Evolutionary conservation across 2,113 vertebrate genomes (phyloP).

Genomic region (Merops nubicus): DNA sequence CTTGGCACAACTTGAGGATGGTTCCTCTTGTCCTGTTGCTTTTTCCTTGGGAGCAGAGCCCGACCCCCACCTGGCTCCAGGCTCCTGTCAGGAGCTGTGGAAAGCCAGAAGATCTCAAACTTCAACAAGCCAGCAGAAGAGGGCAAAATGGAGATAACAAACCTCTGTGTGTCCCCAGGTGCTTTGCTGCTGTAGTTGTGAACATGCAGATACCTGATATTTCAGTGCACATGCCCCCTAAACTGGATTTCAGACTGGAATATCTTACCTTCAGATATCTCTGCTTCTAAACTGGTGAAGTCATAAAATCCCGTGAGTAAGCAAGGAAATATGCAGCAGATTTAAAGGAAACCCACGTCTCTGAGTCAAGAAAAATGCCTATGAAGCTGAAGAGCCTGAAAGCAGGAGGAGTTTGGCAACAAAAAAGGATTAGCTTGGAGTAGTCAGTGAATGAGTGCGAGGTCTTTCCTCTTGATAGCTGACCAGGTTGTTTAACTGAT

Average conservation of each 20-base stretch:
- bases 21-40: too few relatives aligned
- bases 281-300: background rate
- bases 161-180: background rate
- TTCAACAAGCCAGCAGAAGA: background rate
- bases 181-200: background rate
- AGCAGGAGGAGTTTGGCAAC: background rate
- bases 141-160: background rate
- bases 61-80: too few relatives aligned
- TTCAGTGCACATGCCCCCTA: rapidly evolving
- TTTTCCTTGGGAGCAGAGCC: too few relatives aligned
- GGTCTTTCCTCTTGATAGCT: background rate
- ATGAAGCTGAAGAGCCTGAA: background rate
- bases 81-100: too few relatives aligned
- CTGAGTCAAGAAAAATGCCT: background rate
- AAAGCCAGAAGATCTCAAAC: too few relatives aligned
- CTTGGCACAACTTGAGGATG: too few relatives aligned
- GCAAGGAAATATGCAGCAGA: background rate
- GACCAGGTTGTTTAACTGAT: background rate
- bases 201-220: background rate
- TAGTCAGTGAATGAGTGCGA: too few relatives aligned
- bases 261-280: background rate
- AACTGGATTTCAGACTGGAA: background rate
- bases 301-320: background rate
- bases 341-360: background rate
- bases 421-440: background rate